Conservation (phyloP, 2,888 invertebrate genomes). For the Caradrina kadenii region DNA sequence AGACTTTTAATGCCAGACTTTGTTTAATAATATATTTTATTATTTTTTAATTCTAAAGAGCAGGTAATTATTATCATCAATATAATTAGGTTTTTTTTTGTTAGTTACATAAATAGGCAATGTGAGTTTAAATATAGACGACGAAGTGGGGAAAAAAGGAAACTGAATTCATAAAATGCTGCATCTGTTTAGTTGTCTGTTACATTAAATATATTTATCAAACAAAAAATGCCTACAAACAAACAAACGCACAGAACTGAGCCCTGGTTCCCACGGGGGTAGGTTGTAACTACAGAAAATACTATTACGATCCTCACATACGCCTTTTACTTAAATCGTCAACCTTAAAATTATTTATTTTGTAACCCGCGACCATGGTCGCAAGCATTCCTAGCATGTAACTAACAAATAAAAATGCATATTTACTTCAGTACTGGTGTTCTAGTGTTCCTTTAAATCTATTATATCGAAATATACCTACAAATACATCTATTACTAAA, state of each 20-base stretch:
- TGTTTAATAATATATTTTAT: constrained; percentile 61
- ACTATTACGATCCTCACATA: not conserved
- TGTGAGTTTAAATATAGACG: not conserved
- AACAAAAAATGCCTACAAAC: not conserved
- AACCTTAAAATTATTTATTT: not conserved
- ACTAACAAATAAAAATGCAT: constrained; percentile 60
- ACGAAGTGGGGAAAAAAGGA: too few species aligned
- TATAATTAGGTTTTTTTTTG: constrained; percentile 57
- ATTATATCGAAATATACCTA: constrained; percentile 67
- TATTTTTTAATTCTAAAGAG: constrained; percentile 65
- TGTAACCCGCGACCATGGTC: not conserved
- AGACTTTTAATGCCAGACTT: constrained; percentile 76
- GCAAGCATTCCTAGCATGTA: constrained; percentile 10
- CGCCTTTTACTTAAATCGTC: not conserved
- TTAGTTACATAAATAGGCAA: constrained; percentile 37
- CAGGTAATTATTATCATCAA: constrained; percentile 66
- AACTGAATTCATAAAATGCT: too few species aligned
- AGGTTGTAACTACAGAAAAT: not conserved
- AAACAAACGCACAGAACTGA: not conserved
- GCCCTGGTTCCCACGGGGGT: not conserved
- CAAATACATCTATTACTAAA: constrained; percentile 66
- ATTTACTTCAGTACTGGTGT: constrained; percentile 74
- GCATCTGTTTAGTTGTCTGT: too few species aligned
- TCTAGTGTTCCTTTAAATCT: constrained; percentile 65
- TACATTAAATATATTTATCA: too few species aligned